A percentile compares a stretch with the other conserved stretches of the same genome.
phyloP scores from a whole-genome alignment of 1,140 invertebrate genomes.

The Hyles vespertilio region DNA sequence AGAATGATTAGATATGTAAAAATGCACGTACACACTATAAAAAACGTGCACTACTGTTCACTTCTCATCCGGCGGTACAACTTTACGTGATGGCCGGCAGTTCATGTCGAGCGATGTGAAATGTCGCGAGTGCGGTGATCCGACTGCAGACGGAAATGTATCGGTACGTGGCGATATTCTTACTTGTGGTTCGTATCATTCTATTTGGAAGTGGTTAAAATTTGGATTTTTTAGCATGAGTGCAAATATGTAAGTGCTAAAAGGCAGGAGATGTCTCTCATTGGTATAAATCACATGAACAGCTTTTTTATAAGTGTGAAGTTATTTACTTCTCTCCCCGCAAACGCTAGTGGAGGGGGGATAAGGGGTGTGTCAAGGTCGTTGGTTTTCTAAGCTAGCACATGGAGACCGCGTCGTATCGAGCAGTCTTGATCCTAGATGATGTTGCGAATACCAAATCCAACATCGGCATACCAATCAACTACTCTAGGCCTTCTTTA shows the following conservation, averaged over 20 bases:
- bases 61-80: background rate
- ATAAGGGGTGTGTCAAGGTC: no score
- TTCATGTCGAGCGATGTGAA: slow-evolving; percentile 23
- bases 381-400: no score
- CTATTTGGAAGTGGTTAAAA: background rate
- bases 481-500: no score
- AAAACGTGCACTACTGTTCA: background rate
- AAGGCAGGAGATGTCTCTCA: no score
- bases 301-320: background rate
- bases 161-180: slow-evolving; percentile 42
- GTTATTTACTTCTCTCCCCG: background rate
- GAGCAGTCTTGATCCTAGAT: no score
- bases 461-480: no score
- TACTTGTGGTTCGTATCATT: slow-evolving; percentile 11
- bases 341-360: background rate
- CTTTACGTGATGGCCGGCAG: slow-evolving; percentile 36
- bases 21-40: background rate
- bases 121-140: slow-evolving; percentile 34
- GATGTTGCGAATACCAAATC: no score
- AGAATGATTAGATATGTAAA: background rate
- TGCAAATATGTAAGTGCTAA: no score
- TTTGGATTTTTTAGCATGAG: background rate
- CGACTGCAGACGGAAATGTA: slow-evolving; percentile 34
- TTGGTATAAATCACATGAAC: no score
- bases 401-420: no score